Evolutionary conservation across 2,888 invertebrate species (phyloP), one percentile per base, ranked within the genome.

Genomic region (Coronaproctus castanopsis): DNA sequence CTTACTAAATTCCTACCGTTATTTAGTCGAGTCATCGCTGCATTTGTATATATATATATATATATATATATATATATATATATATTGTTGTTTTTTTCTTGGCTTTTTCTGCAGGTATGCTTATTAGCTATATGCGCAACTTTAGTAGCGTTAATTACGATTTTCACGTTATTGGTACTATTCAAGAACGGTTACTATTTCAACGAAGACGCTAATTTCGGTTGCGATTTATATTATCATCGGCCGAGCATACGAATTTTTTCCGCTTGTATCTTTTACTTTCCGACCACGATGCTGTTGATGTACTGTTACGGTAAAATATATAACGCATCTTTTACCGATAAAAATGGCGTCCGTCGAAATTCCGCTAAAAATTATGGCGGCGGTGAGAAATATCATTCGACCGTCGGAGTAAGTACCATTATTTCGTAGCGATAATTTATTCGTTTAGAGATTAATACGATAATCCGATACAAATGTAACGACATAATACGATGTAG

Each of bases 171-270:
- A 64, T 79, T 89, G 71, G 88, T 88, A 65, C 76, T 89, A 61
- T 88, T 88, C 8, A 79, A 83, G 67, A 86, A 87, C 67, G 88
- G 87, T 62, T 89, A 87, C 75, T 88, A 87, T 73, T 89, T 87
- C 76, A 89, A 89, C 73, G 79, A 83, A 53, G 85, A 86, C 18
- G 89, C 88, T 22, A 77, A 88, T 67, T 81, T 87, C 75, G 87
- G 87, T 57, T 89, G 89, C 71, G 89, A 89, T 70, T 88, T 89
- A 24, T 88, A 88, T 71, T 89, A 87, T 71, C 81, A 85, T 67
- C 80, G 85, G 69, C 78, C 81, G 59, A 80, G 80, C 60, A 77
- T 75, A 70, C 81, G 88, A 68, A 88, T 88, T 67, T 75, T 89
- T 65, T 81, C 88, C 62, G 87, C 87, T 67, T 89, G 88, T 72